Base-by-base conservation (phyloP, 2,797 vertebrate genomes). In the Microctenopoma steveboyesi region DNA sequence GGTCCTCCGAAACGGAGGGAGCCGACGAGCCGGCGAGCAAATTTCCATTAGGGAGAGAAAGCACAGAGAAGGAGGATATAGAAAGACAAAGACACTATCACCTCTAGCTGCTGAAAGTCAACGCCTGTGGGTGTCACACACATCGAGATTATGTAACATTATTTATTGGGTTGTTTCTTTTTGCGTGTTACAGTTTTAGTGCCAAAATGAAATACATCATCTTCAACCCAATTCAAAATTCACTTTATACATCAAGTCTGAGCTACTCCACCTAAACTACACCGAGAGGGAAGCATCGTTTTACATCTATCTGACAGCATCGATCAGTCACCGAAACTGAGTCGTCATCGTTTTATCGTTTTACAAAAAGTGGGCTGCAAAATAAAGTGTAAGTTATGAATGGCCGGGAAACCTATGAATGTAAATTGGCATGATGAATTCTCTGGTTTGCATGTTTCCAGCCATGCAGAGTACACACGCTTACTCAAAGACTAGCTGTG, bases 91-190 rank as follows among this genome's bases (percentile, higher is more conserved):
- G 39, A 69, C 27, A 65, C 49, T 30, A n/a, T 64, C 48, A 59
- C 58, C 74, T 51, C 35, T 62, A 79, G 76, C 74, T 28, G 73
- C 1, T 52, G 49, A 68, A 67, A 83, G 67, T 79, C 51, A 57
- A 46, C 16, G 37, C 60, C 51, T 35, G 80, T 78, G 79, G 78
- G 78, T 48, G 79, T 80, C 76, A 76, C 49, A 80, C 61, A 79
- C 66, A 59, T 70, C 56, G 1, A 49, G 16, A 69, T 86, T 82
- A 75, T 28, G 64, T 52, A 83, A 86, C 63, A 3, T 28, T 74
- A 65, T 68, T 76, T 74, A 48, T 72, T 60, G 56, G n/a, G 52
- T 64, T 71, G 25, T 67, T 47, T 49, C 18, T 18, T 18, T 65
- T 70, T 74, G 48, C 55, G 67, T 72, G 78, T 66, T 39, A 58